Percentiles rank a stretch among this genome's conserved stretches.
Evolutionary conservation across 2,113 vertebrate species (phyloP).

Genomic region (Tychaedon coryphoeus): DNA sequence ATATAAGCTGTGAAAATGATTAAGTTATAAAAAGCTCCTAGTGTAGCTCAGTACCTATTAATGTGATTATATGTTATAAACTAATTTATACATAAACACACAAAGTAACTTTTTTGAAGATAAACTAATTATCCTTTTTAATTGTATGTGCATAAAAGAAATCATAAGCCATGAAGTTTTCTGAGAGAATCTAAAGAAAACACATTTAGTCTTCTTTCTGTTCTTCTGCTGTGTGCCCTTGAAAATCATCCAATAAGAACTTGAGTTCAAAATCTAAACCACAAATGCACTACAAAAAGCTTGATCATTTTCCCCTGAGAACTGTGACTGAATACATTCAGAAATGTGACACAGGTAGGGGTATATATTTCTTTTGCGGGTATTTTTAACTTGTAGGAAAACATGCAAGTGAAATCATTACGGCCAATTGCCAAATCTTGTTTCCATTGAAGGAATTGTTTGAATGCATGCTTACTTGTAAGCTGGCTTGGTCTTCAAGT

Average conservation of each 20-base stretch:
- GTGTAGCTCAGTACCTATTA: background rate
- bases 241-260: background rate
- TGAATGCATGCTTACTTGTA: background rate
- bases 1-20: background rate
- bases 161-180: background rate
- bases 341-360: background rate
- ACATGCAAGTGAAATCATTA: background rate
- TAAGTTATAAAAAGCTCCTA: background rate
- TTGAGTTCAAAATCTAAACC: background rate
- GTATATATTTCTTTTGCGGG: background rate
- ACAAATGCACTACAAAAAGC: background rate
- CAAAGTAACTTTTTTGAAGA: background rate
- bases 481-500: background rate
- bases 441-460: background rate
- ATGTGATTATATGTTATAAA: background rate
- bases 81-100: background rate
- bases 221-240: background rate
- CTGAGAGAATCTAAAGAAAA: background rate
- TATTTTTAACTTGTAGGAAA: background rate
- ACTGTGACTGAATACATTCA: background rate
- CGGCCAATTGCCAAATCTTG: background rate
- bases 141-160: background rate
- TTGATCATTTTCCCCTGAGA: background rate
- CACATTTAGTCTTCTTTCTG: background rate
- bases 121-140: background rate